Evolutionary conservation across 2,888 invertebrate genomes (phyloP).

Genomic region (Ormyrus thymus): DNA sequence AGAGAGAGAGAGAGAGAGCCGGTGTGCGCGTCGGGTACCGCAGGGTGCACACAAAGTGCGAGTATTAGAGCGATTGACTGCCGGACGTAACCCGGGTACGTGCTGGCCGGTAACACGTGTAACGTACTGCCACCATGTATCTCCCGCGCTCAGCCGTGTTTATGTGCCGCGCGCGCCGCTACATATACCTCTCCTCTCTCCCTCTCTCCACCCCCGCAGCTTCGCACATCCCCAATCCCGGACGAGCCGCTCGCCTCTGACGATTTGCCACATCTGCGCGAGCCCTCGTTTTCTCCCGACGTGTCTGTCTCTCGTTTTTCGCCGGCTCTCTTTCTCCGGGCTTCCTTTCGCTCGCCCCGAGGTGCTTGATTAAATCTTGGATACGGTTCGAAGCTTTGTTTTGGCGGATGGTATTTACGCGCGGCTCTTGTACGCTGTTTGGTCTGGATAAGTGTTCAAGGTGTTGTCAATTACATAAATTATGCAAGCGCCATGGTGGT

Average conservation of each 20-base stretch:
- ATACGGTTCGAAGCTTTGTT: not conserved
- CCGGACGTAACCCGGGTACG: constrained; percentile 73
- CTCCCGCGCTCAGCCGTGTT: constrained; percentile 67
- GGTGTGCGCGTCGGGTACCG: constrained; percentile 42
- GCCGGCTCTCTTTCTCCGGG: not conserved
- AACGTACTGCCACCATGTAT: constrained; percentile 74
- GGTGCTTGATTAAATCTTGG: constrained; percentile 34
- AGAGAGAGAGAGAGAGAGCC: constrained; percentile 33
- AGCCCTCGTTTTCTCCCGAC: constrained; percentile 14
- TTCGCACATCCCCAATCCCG: constrained; percentile 62
- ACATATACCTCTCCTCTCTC: constrained; percentile 59
- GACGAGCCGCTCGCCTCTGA: constrained; percentile 32
- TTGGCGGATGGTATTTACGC: not conserved
- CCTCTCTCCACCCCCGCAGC: constrained; percentile 47
- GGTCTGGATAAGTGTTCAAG: too few species aligned
- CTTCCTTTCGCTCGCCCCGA: not conserved
- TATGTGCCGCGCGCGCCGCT: constrained; percentile 59
- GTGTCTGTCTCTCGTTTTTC: constrained; percentile 6
- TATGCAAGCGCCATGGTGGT: too few species aligned
- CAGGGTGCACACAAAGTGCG: constrained; percentile 64
- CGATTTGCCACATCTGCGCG: constrained; percentile 61
- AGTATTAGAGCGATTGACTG: constrained; percentile 75
- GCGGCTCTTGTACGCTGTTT: too few species aligned
- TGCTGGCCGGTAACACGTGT: constrained; percentile 74
- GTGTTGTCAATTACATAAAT: too few species aligned